A percentile compares a stretch with the other conserved stretches of the same genome.
These are phyloP conservation scores for Callocephalon fimbriatum DNA, from an alignment of 2,113 vertebrate genomes.

Conservation along the genomic window DNA sequence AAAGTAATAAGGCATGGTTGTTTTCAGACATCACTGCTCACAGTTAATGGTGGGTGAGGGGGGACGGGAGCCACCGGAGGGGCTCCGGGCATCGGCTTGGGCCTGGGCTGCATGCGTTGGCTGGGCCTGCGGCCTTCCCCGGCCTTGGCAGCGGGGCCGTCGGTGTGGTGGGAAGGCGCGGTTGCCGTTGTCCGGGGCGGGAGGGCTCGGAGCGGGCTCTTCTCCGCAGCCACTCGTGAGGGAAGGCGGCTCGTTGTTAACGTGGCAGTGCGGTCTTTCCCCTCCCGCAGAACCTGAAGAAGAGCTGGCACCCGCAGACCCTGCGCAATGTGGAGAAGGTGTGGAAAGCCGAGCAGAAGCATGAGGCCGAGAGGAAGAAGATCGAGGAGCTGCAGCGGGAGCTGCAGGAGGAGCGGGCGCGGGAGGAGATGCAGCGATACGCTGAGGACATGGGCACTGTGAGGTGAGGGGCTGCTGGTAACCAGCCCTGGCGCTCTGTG, in stretches of 20 bases:
- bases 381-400: constrained; percentile 97
- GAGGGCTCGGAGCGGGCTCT: too few relatives aligned
- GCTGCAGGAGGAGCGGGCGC: constrained; percentile 89
- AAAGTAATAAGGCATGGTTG: too few relatives aligned
- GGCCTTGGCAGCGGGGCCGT: too few relatives aligned
- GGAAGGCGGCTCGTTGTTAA: rapidly evolving
- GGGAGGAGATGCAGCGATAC: constrained; percentile 93
- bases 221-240: rapidly evolving
- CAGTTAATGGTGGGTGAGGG: too few relatives aligned
- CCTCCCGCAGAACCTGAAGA: constrained; percentile 89
- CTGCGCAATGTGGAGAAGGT: constrained; percentile 97
- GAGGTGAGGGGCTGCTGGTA: constrained; percentile 58
- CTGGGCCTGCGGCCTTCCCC: not conserved
- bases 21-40: too few relatives aligned
- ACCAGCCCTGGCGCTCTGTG: too few relatives aligned
- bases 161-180: too few relatives aligned
- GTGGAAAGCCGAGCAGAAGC: constrained; percentile 97
- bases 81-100: rapidly evolving
- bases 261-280: not conserved
- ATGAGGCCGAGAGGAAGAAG: constrained; percentile 92
- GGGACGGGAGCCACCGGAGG: rapidly evolving
- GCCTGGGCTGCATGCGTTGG: not conserved
- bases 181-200: rapidly evolving
- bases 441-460: constrained; percentile 90
- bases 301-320: constrained; percentile 99